Conservation (phyloP, 1,140 invertebrate species). For the Vanessa tameamea region DNA sequence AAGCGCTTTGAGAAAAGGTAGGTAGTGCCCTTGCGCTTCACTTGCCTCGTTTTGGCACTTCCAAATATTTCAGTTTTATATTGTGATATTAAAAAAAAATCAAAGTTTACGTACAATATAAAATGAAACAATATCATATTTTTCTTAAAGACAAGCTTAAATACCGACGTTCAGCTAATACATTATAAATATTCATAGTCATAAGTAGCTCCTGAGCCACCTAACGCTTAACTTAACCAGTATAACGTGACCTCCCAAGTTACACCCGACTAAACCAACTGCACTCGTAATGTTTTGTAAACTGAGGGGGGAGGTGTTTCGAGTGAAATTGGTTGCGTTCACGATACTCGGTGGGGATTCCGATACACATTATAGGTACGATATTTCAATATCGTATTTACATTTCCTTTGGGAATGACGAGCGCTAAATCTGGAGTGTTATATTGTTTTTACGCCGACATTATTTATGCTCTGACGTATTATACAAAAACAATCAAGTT, state of each 20-base stretch:
- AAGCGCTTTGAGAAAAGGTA: too few species aligned
- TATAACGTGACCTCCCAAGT: slow-evolving; percentile 41
- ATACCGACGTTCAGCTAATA: slow-evolving; percentile 65
- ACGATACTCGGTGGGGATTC: slow-evolving; percentile 57
- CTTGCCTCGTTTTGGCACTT: too few species aligned
- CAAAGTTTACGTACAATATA: not conserved
- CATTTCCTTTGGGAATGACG: slow-evolving; percentile 65
- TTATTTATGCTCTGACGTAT: too few species aligned
- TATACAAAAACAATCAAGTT: too few species aligned
- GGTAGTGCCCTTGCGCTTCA: too few species aligned
- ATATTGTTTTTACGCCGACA: slow-evolving; percentile 43
- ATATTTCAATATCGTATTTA: slow-evolving; percentile 78
- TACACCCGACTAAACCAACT: slow-evolving; percentile 20
- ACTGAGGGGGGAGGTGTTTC: slow-evolving; percentile 35
- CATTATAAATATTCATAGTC: slow-evolving; percentile 77
- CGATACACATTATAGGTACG: slow-evolving; percentile 70
- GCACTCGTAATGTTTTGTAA: slow-evolving; percentile 12
- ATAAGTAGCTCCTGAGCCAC: slow-evolving; percentile 70
- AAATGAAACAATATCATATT: slow-evolving; percentile 34
- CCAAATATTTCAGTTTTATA: too few species aligned
- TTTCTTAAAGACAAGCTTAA: slow-evolving; percentile 33
- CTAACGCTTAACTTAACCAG: slow-evolving; percentile 64
- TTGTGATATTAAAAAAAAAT: too few species aligned
- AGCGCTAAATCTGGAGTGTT: slow-evolving; percentile 49
- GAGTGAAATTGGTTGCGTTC: slow-evolving; percentile 45